Percentiles rank a stretch among this genome's conserved stretches.
phyloP scores from a whole-genome alignment of 2,797 vertebrate genomes.

The Holocentrus rufus region DNA sequence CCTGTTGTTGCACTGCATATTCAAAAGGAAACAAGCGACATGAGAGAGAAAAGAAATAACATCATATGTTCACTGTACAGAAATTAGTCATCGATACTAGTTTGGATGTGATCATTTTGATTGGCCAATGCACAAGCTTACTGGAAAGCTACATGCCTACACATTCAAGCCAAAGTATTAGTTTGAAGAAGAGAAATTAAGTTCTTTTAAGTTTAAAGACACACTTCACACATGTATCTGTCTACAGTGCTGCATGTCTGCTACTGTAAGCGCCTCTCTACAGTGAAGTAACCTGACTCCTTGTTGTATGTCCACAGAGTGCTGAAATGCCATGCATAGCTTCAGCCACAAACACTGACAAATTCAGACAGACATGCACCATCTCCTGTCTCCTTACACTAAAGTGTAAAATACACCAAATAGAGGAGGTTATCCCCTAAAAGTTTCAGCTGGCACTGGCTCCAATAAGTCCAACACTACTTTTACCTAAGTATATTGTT shows the following conservation, averaged over 20 bases:
- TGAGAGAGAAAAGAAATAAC: conserved; percentile 8
- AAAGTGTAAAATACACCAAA: conserved; percentile 72
- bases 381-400: conserved; percentile 67
- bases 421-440: conserved; percentile 77
- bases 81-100: conserved; percentile 13
- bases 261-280: conserved; percentile 46
- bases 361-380: conserved; percentile 52
- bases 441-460: conserved; percentile 57
- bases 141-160: conserved; percentile 15
- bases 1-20: conserved; percentile 38
- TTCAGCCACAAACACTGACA: conserved; percentile 59
- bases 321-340: conserved; percentile 72
- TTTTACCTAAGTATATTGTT: conserved; percentile 60
- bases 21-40: conserved; percentile 72
- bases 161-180: conserved; percentile 8
- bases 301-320: conserved; percentile 72
- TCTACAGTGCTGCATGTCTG: not conserved
- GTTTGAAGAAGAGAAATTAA: conserved; percentile 31
- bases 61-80: conserved; percentile 10
- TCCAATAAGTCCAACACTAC: conserved; percentile 59
- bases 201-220: conserved; percentile 42
- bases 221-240: conserved; percentile 49
- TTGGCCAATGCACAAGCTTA: not conserved
- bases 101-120: not conserved
- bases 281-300: conserved; percentile 70